A percentile compares a stretch with the other conserved stretches of the same genome.
phyloP scores from a whole-genome alignment of 35 echinoderm and acorn worm genomes.

The Acanthaster planci region DNA sequence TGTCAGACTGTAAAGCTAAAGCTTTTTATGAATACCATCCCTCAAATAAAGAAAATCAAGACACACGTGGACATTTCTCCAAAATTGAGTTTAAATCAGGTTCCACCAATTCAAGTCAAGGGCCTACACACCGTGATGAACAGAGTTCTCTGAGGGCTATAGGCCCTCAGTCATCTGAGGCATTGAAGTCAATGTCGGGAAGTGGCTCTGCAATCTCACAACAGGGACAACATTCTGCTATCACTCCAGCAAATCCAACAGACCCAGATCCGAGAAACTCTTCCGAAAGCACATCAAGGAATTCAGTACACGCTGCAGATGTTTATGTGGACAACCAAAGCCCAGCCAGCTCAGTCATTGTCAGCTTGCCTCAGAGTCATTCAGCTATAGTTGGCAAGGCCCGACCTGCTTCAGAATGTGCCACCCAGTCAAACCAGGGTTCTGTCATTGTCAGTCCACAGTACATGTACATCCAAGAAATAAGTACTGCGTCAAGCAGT shows the following conservation, averaged over 20 bases:
- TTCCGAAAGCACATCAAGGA: background rate
- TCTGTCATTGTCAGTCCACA: slow-evolving; percentile 15
- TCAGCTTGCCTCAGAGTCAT: background rate
- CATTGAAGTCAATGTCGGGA: too few relatives aligned
- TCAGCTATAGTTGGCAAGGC: slow-evolving; percentile 3
- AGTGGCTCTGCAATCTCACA: background rate
- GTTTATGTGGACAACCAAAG: background rate
- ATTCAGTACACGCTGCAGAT: too few relatives aligned
- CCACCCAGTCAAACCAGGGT: background rate
- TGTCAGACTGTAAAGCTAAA: slow-evolving; percentile 70
- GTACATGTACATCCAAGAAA: background rate
- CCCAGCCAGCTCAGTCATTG: background rate
- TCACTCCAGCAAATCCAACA: background rate
- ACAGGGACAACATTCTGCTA: background rate
- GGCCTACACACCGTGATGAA: background rate
- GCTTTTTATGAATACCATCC: slow-evolving; percentile 92
- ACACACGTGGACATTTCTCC: background rate
- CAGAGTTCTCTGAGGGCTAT: background rate
- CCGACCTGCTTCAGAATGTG: background rate
- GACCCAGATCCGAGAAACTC: background rate
- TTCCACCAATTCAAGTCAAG: background rate
- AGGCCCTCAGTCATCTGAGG: background rate
- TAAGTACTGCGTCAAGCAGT: background rate
- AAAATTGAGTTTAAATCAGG: background rate
- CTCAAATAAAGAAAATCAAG: slow-evolving; percentile 32